A percentile compares a stretch with the other conserved stretches of the same genome.
phyloP scores from a whole-genome alignment of 2,113 vertebrate species.

The Megaceryle maxima region DNA sequence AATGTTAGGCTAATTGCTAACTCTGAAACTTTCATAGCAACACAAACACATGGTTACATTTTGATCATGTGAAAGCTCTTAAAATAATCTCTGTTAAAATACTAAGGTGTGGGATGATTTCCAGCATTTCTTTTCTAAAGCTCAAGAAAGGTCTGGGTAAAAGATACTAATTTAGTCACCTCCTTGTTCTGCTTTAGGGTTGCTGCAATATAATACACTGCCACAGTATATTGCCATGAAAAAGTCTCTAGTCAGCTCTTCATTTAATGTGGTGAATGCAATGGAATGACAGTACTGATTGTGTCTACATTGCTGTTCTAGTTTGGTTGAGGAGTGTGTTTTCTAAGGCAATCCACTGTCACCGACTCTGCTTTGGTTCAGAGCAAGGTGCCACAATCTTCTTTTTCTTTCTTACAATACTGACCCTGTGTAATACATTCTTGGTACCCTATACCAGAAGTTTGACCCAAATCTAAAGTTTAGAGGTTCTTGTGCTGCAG shows the following conservation, averaged over 20 bases:
- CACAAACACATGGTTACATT: not conserved
- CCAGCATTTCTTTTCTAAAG: not conserved
- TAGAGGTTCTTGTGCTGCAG: not conserved
- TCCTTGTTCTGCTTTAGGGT: not conserved
- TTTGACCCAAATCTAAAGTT: not conserved
- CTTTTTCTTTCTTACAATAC: not conserved
- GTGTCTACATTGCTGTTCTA: not conserved
- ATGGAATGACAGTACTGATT: not conserved
- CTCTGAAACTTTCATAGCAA: not conserved
- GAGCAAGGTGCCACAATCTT: not conserved
- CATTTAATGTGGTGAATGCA: not conserved
- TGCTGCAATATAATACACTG: not conserved
- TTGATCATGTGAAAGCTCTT: not conserved
- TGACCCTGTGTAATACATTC: not conserved
- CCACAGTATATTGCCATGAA: not conserved
- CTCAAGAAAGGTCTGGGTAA: not conserved
- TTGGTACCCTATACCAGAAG: not conserved
- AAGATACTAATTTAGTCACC: not conserved
- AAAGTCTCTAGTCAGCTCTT: not conserved
- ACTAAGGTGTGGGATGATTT: not conserved
- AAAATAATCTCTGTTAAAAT: not conserved
- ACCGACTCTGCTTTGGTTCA: not conserved
- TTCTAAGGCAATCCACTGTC: not conserved
- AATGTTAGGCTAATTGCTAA: not conserved
- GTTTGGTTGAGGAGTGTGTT: rapidly evolving